phyloP scores from a whole-genome alignment of 2,797 vertebrate genomes.

The Argyrosomus regius region DNA sequence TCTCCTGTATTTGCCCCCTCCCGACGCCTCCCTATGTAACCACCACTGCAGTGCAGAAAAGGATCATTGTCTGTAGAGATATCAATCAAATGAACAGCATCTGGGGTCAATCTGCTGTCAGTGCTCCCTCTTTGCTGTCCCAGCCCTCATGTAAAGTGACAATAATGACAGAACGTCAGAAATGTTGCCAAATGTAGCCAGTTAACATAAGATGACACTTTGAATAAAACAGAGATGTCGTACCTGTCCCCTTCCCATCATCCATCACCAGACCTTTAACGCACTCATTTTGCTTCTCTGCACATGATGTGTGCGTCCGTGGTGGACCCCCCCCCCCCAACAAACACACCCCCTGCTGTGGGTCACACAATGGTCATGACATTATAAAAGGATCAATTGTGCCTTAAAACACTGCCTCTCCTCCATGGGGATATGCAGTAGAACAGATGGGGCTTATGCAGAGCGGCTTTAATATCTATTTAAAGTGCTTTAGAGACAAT shows the following conservation, averaged over 20 bases:
- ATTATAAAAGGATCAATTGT: constrained; percentile 88
- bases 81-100: constrained; percentile 88
- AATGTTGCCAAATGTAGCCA: constrained; percentile 67
- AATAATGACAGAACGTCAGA: constrained; percentile 83
- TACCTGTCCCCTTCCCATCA: constrained; percentile 57
- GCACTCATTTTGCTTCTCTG: constrained; percentile 34
- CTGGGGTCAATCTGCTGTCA: constrained; percentile 86
- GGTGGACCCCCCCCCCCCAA: constrained; percentile 30
- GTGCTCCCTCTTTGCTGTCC: constrained; percentile 75
- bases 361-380: constrained; percentile 83
- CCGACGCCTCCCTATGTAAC: constrained; percentile 74
- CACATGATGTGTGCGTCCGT: constrained; percentile 42
- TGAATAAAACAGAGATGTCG: constrained; percentile 56
- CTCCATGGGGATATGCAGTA: constrained; percentile 66
- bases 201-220: constrained; percentile 66
- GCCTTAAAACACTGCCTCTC: constrained; percentile 82
- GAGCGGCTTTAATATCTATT: constrained; percentile 83
- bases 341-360: constrained; percentile 67
- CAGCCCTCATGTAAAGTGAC: constrained; percentile 83
- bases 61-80: constrained; percentile 85
- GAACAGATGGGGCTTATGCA: constrained; percentile 82
- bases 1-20: constrained; percentile 81
- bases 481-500: constrained; percentile 82
- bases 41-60: constrained; percentile 79
- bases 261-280: constrained; percentile 56